Percentiles rank a stretch among this genome's conserved stretches.
phyloP scores from a whole-genome alignment of 2,888 invertebrate genomes.

The Nephrotoma guestfalica region DNA sequence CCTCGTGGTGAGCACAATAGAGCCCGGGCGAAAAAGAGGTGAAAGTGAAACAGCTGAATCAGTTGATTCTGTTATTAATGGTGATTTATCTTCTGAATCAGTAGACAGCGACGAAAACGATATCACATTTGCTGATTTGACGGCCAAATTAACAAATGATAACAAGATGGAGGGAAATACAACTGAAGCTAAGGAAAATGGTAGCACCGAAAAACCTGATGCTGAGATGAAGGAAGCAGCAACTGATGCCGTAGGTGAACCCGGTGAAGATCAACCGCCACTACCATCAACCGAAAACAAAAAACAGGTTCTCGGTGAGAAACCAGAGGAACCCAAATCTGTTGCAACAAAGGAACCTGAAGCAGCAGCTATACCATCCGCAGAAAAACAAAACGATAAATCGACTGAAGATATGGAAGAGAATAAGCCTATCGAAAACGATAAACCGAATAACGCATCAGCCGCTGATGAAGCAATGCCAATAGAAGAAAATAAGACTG shows the following conservation, averaged over 20 bases:
- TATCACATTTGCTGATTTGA: constrained; percentile 10
- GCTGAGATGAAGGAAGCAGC: constrained; percentile 9
- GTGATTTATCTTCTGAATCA: constrained; percentile 32
- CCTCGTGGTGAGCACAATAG: constrained; percentile 65
- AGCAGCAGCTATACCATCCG: not conserved
- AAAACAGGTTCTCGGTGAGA: not conserved
- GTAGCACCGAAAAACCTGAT: not conserved
- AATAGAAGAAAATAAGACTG: not conserved
- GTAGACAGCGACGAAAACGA: constrained; percentile 11
- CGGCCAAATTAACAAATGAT: not conserved
- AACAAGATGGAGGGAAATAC: not conserved
- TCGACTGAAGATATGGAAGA: not conserved
- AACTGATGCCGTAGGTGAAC: not conserved
- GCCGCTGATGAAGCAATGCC: not conserved
- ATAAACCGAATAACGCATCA: constrained; percentile 16
- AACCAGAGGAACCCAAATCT: not conserved
- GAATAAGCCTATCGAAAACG: constrained; percentile 5
- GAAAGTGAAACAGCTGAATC: constrained; percentile 55
- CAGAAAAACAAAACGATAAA: not conserved
- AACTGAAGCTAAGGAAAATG: not conserved
- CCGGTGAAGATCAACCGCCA: not conserved
- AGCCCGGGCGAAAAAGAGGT: constrained; percentile 45
- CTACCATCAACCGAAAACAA: not conserved
- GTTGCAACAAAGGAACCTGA: constrained; percentile 8
- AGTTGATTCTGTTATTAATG: constrained; percentile 34